Evolutionary conservation across 2,797 vertebrate genomes (phyloP).

Genomic region (Enteromius treurensis): DNA sequence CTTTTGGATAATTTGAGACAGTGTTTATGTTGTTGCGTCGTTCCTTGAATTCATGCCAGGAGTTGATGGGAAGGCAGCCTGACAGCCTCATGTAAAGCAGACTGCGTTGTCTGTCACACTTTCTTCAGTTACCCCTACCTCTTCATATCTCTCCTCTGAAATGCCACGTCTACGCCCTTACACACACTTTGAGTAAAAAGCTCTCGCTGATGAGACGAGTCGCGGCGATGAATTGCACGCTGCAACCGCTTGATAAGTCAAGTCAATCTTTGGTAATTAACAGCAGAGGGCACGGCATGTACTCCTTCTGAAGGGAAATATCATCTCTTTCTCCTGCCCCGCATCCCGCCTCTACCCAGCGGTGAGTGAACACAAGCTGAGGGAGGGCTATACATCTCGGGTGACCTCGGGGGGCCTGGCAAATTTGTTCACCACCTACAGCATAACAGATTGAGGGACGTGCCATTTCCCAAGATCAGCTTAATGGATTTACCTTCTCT

Average conservation of each 20-base stretch:
- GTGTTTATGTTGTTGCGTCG: slow-evolving; percentile 19
- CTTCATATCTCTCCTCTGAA: slow-evolving; percentile 45
- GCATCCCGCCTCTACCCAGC: slow-evolving; percentile 31
- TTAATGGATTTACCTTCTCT: slow-evolving; percentile 54
- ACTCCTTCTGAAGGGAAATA: slow-evolving; percentile 60
- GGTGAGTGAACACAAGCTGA: slow-evolving; percentile 48
- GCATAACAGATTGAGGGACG: slow-evolving; percentile 54
- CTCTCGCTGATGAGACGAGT: slow-evolving; percentile 43
- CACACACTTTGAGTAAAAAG: slow-evolving; percentile 33
- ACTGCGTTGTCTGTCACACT: slow-evolving; percentile 45
- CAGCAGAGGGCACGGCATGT: slow-evolving; percentile 45
- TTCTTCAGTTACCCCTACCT: slow-evolving; percentile 45
- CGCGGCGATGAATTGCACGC: slow-evolving; percentile 52
- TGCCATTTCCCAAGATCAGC: slow-evolving; percentile 43
- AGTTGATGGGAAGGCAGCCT: slow-evolving; percentile 38
- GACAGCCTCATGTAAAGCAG: slow-evolving; percentile 52
- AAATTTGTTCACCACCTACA: slow-evolving; percentile 57
- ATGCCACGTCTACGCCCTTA: slow-evolving; percentile 21
- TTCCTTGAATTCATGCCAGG: slow-evolving; percentile 19
- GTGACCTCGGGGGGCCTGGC: slow-evolving; percentile 47
- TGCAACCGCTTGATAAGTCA: slow-evolving; percentile 61
- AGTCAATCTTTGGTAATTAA: slow-evolving; percentile 67
- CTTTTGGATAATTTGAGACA: slow-evolving; percentile 15
- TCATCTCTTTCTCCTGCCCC: slow-evolving; percentile 44
- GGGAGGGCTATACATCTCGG: slow-evolving; percentile 51